These are phyloP conservation scores for Cancer borealis DNA, from an alignment of 2,888 invertebrate species.

Conservation along the genomic window DNA sequence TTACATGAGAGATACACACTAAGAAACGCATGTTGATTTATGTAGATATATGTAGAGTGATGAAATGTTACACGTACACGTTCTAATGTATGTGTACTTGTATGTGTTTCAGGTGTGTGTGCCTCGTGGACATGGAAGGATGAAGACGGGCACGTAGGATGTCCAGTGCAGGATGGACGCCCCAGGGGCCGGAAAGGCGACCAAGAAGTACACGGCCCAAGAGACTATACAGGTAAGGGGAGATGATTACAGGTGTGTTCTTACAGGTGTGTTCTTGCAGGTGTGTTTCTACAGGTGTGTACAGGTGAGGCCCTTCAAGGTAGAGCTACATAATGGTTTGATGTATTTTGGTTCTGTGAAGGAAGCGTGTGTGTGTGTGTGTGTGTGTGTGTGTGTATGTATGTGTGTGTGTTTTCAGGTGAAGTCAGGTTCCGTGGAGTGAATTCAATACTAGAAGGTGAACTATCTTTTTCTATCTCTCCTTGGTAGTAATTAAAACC, in stretches of 20 bases:
- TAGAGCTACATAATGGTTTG: neutral
- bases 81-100: neutral
- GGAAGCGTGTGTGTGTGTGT: slow-evolving; percentile 25
- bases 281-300: neutral
- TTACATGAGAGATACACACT: no score
- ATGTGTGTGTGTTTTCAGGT: no score
- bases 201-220: slow-evolving; percentile 69
- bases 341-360: neutral
- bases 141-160: slow-evolving; percentile 51
- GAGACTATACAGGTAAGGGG: slow-evolving; percentile 68
- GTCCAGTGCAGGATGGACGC: slow-evolving; percentile 62
- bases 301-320: neutral
- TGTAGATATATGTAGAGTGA: neutral
- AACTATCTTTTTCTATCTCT: neutral
- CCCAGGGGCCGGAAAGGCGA: slow-evolving; percentile 60
- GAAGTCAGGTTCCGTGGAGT: no score
- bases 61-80: no score
- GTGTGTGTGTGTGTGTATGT: no score
- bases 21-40: neutral
- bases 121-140: slow-evolving; percentile 16
- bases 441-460: no score
- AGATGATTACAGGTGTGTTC: neutral
- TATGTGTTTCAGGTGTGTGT: neutral
- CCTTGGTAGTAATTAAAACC: neutral
- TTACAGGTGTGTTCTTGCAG: neutral